These are phyloP conservation scores for Drosophila nikananu DNA, from an alignment of 1,140 invertebrate genomes.

Conservation along the genomic window DNA sequence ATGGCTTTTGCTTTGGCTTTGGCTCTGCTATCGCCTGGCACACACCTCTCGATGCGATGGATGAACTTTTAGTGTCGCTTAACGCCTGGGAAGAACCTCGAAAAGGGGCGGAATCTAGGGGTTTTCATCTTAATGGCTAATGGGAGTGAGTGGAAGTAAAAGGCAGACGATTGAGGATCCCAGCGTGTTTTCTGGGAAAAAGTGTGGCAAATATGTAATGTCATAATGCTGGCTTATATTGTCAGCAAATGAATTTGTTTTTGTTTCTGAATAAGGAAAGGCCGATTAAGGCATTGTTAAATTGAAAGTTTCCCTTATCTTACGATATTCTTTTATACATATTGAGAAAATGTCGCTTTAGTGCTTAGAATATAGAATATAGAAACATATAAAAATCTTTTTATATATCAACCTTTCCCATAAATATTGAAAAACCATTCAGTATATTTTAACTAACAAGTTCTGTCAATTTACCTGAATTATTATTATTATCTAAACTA, in stretches of 20 bases:
- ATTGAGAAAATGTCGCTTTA: too few species aligned
- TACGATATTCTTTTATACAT: too few species aligned
- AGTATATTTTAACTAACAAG: not conserved
- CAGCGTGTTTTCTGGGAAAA: constrained; percentile 1
- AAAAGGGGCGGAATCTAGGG: constrained; percentile 31
- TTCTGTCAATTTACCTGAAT: not conserved
- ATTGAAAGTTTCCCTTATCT: not conserved
- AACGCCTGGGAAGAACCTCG: constrained; percentile 52
- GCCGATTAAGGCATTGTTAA: not conserved
- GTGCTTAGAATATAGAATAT: too few species aligned
- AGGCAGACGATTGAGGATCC: constrained; percentile 11
- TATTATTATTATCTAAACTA: not conserved
- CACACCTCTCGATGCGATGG: constrained; percentile 51
- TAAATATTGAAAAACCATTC: not conserved
- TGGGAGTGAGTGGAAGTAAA: constrained; percentile 39
- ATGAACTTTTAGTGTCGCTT: constrained; percentile 57
- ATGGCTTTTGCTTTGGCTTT: constrained; percentile 49
- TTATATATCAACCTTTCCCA: not conserved
- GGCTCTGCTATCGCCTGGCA: constrained; percentile 45
- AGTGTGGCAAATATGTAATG: constrained; percentile 14
- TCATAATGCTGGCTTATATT: constrained; percentile 1
- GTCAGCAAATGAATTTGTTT: not conserved
- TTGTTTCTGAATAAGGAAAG: too few species aligned
- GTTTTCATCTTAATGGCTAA: constrained; percentile 10
- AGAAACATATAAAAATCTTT: not conserved